Percentiles rank a stretch among this genome's conserved stretches.
Conservation (phyloP, 2,113 vertebrate genomes). For the Australoheros scitulus region DNA sequence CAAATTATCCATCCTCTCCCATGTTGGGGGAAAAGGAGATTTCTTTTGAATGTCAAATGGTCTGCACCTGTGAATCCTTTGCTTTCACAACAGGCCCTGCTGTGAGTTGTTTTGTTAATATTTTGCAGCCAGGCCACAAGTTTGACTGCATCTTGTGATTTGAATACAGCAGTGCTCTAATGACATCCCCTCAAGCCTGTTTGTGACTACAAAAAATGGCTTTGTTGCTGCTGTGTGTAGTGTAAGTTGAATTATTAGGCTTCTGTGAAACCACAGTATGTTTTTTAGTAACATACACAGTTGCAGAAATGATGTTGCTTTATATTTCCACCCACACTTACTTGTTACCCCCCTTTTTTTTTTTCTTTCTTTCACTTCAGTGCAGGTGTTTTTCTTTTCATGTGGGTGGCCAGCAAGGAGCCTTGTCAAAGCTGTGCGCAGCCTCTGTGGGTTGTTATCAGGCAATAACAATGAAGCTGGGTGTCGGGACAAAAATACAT, state of each 20-base stretch:
- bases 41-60: constrained; percentile 56
- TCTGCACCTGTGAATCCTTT: constrained; percentile 28
- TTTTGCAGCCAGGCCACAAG: constrained; percentile 26
- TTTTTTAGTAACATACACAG: constrained; percentile 31
- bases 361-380: constrained; percentile 6
- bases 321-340: constrained; percentile 40
- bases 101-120: background rate
- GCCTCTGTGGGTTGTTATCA: constrained; percentile 23
- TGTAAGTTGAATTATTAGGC: constrained; percentile 26
- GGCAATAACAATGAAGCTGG: constrained; percentile 3
- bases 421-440: constrained; percentile 34
- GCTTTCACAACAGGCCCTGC: background rate
- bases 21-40: background rate
- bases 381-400: constrained; percentile 16
- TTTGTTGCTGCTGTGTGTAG: background rate
- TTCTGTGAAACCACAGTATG: constrained; percentile 23
- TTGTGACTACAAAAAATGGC: constrained; percentile 11
- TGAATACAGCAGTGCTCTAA: constrained; percentile 34
- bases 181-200: constrained; percentile 19
- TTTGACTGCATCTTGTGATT: constrained; percentile 44
- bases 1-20: constrained; percentile 52
- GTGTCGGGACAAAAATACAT: constrained; percentile 1
- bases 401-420: constrained; percentile 42
- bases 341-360: constrained; percentile 17
- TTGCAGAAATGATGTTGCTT: constrained; percentile 18